A percentile compares a stretch with the other conserved stretches of the same genome.
phyloP scores from a whole-genome alignment of 2,113 vertebrate genomes.

The Nymphicus hollandicus region DNA sequence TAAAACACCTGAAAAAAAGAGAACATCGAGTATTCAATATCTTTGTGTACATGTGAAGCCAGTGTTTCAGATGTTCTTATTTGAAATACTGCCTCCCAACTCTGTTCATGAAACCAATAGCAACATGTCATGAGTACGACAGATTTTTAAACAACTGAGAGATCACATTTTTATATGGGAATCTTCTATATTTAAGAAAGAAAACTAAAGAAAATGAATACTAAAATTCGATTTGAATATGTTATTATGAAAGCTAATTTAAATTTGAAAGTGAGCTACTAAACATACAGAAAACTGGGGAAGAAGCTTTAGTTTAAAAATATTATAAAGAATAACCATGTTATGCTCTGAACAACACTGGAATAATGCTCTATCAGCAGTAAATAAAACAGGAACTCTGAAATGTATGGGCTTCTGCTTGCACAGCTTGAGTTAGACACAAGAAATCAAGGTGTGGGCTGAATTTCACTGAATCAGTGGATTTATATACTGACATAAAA shows the following conservation, averaged over 20 bases:
- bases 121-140: background rate
- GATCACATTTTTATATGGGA: background rate
- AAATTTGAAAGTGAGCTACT: background rate
- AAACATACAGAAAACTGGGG: background rate
- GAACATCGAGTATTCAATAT: background rate
- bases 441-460: constrained; percentile 22
- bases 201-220: background rate
- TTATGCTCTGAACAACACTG: background rate
- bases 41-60: background rate
- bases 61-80: background rate
- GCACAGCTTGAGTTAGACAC: background rate
- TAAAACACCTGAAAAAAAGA: background rate
- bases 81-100: background rate
- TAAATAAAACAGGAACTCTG: background rate
- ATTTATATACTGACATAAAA: constrained; percentile 46
- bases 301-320: background rate
- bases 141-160: background rate
- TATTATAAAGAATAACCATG: background rate
- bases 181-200: background rate
- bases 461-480: constrained; percentile 32
- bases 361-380: background rate
- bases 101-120: background rate
- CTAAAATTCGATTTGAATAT: background rate
- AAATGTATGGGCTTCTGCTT: background rate
- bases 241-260: background rate